Percentiles rank a stretch among this genome's conserved stretches.
Conservation (phyloP, 2,888 invertebrate genomes). For the Eledone cirrhosa region DNA sequence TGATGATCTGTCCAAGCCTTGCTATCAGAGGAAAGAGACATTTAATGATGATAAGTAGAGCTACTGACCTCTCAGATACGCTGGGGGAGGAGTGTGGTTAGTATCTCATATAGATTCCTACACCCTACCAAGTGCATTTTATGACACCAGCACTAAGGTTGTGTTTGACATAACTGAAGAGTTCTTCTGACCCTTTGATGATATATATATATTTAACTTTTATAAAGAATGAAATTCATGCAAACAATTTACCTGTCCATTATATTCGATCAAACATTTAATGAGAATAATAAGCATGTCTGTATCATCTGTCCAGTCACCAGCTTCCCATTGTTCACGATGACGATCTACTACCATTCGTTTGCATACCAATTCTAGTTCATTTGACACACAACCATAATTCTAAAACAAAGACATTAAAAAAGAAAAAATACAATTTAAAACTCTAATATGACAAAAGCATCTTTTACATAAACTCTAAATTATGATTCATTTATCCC, state of each 20-base stretch:
- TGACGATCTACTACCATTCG: constrained; percentile 59
- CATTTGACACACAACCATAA: constrained; percentile 45
- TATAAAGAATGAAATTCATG: no score
- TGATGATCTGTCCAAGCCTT: no score
- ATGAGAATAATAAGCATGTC: constrained; percentile 67
- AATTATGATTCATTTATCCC: background rate
- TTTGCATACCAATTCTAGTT: constrained; percentile 56
- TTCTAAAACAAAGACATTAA: constrained; percentile 31
- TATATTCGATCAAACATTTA: constrained; percentile 64
- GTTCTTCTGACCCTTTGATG: no score
- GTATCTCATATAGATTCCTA: no score
- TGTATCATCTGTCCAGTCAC: constrained; percentile 68
- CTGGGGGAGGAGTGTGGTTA: no score
- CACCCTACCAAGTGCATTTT: no score
- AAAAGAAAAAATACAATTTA: background rate
- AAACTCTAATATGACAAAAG: background rate
- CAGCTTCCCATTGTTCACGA: constrained; percentile 61
- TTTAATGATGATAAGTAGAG: no score
- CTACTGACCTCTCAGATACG: no score
- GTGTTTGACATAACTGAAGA: no score
- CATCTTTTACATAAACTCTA: background rate
- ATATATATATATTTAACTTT: no score
- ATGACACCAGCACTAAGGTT: no score
- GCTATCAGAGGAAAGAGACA: no score
- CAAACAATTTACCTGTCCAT: constrained; percentile 57